Base-by-base conservation (phyloP, 1,140 invertebrate genomes). In the Eumaeus atala region DNA sequence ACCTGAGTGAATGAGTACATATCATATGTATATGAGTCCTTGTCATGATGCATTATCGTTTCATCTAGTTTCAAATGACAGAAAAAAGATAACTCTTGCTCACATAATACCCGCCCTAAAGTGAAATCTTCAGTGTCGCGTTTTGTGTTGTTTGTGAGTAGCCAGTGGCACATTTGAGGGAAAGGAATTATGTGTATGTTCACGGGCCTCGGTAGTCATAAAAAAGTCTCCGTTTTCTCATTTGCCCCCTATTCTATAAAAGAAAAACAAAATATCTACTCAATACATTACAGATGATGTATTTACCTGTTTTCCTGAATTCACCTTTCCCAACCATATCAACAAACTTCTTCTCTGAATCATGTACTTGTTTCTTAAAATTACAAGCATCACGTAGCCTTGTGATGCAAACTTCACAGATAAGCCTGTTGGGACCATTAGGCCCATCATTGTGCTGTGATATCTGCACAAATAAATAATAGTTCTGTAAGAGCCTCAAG, bases 401-500 rank as follows among this genome's bases (percentile, higher is more conserved):
- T 11, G 78, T 86, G 56, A 86, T 81, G 64, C 83, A 86, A 1
- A 86, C 80, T 38, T 86, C 83, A 51, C 83, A 86, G 1, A 86
- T 86, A 0, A 86, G 67, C 0, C 83, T 62, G 49, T 76, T 86
- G 0, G 70, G 65, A 1, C 81, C 81, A 51, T 86, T 86, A 0
- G 83, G 83, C 0, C 83, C 83, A 1, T 82, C 79, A 55, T 63
- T 72, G 53, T 83, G 77, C 54, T 84, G 83, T 0, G 79, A 77
- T 64, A 86, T 84, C 83, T 86, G 67, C 42, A 42, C 16, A 50
- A 50, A 47, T 38, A 35, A 38, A 18, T n/a, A 38, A 17, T 3
- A 56, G 21, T 6, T 3, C 2, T 28, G 6, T 28, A 6, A 28
- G 6, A 28, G 21, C 21, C 21, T 28, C 21, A 3, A 28, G 2